Base-by-base conservation (phyloP, 2,113 vertebrate species). In the Antennarius striatus region DNA sequence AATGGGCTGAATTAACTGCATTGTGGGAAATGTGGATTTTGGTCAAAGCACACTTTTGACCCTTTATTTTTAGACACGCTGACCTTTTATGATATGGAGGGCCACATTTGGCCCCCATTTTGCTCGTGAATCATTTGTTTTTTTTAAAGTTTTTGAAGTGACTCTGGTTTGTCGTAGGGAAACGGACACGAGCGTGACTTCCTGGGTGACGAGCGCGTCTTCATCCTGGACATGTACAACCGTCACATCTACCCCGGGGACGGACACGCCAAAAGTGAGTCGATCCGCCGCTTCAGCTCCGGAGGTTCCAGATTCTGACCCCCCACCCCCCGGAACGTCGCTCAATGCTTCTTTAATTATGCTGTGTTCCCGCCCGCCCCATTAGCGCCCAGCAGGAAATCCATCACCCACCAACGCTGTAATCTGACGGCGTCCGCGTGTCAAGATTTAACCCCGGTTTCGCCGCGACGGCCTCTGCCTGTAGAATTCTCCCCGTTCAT, bases 151-250 rank as follows among this genome's bases (percentile, higher is more conserved):
- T 36, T 7, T 7, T 36, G 3, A 36, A 36, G 32, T 3, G 32
- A 36, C 32, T 50, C 6, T 42, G 40, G 36, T 84, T 57, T 85
- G 43, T 78, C 71, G 2, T 72, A 99, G 97, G 97, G 97, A 78
- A 99, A 99, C 28, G 97, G 97, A 72, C 96, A 99, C 0, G 97
- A 97, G 75, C 90, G 96, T 0, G 97, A 99, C 90, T 99, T 99
- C 64, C 86, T 99, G 92, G 94, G 94, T 1, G 97, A 99, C 85
- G 88, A 81, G 36, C 92, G 95, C 0, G 96, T 99, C 11, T 99
- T 96, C 78, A 99, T 99, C 71, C 95, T 99, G 97, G 97, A 99
- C 29, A 94, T 92, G 10, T 99, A 98, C 79, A 99, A 99, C 70
- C 94, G 94, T 53, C 92, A 96, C 49, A 98, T 99, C 84, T 99